Evolutionary conservation across 2,888 invertebrate species (phyloP), one percentile per base, ranked within the genome.

Genomic region (Chrysolina haemoptera): DNA sequence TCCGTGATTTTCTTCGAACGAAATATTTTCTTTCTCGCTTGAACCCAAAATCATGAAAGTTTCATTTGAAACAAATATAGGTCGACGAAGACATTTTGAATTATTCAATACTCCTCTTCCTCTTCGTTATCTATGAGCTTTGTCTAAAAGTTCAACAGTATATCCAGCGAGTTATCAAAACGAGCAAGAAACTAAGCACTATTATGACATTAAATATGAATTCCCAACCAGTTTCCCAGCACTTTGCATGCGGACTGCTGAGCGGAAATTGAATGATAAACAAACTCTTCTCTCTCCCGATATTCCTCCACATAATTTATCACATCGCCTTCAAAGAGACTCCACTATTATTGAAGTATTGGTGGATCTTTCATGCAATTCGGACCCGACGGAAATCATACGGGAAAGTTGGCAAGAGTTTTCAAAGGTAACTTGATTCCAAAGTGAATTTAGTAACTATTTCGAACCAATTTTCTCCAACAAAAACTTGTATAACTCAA

Each of bases 331-430:
- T 53, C 53, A 53, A 53, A 53, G 53, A 20, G 53, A 53, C 20
- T 20, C 5, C 20, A 11, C 20, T 53, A 20, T 53, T 53, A 53
- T 53, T 11, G 11, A 20, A 53, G 53, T 53, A 53, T 53, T 53
- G 53, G 53, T 20, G 53, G 18, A 53, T 53, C 20, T 53, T 53
- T 53, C 20, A 53, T 53, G 20, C 53, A 20, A 53, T 53, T 53
- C 11, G 5, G 12, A 3, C 20, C 53, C 4, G 53, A 18, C 20
- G 53, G 20, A 20, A 11, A 20, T 53, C 20, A 53, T 53, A 53
- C 20, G 20, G 18, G 53, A 11, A 53, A 53, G 53, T 53, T 53
- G 11, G 20, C 11, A 20, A 20, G 20, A 53, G 20, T 53, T 53
- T 53, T 53, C 20, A 20, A 53, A 53, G 53, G 53, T 53, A 20